A percentile compares a stretch with the other conserved stretches of the same genome.
Conservation (phyloP, 2,888 invertebrate species). For the Oxystoma pomonae region DNA sequence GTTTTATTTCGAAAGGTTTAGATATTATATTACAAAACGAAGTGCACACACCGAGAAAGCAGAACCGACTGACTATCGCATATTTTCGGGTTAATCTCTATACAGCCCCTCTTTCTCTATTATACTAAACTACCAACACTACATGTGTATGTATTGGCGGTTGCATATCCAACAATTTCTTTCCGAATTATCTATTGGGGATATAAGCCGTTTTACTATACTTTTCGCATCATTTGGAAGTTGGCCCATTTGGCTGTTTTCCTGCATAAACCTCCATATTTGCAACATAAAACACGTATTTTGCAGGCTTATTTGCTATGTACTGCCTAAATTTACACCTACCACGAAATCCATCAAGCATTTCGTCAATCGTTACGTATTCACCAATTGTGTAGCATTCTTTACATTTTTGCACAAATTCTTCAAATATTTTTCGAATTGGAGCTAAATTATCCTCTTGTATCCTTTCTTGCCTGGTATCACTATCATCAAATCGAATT, state of each 20-base stretch:
- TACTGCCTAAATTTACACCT: slow-evolving; percentile 32
- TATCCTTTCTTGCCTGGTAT: slow-evolving; percentile 21
- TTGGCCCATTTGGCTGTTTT: slow-evolving; percentile 26
- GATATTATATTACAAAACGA: no score
- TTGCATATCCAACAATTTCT: no score
- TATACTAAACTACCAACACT: no score
- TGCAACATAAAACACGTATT: slow-evolving; percentile 27
- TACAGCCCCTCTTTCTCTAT: no score
- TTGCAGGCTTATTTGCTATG: slow-evolving; percentile 32
- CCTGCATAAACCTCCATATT: slow-evolving; percentile 28
- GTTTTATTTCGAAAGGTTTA: no score
- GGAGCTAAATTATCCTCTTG: slow-evolving; percentile 28
- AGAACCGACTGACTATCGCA: no score
- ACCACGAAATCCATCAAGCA: slow-evolving; percentile 28
- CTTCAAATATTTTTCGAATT: slow-evolving; percentile 31
- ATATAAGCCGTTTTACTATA: slow-evolving; percentile 18
- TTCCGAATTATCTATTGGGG: slow-evolving; percentile 16
- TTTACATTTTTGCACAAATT: slow-evolving; percentile 33
- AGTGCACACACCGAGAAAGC: no score
- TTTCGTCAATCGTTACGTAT: slow-evolving; percentile 34
- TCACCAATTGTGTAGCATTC: slow-evolving; percentile 26
- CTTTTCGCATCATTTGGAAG: slow-evolving; percentile 18
- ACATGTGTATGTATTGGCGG: no score
- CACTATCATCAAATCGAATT: slow-evolving; percentile 29
- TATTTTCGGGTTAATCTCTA: no score